phyloP scores from a whole-genome alignment of 23 tunicate genomes.

The Halocynthia roretzi region DNA sequence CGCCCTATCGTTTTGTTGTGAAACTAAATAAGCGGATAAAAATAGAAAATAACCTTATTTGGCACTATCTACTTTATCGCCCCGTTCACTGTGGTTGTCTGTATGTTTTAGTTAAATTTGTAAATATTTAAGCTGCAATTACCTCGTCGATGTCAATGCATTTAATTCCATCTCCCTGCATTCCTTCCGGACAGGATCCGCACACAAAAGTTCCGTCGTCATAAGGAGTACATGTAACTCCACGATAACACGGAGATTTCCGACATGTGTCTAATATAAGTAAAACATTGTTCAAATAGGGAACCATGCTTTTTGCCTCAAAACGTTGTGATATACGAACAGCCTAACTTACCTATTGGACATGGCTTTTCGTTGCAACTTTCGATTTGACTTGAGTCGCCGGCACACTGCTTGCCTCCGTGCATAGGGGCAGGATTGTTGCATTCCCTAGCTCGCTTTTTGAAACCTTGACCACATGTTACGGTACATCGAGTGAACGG shows the following conservation, averaged over 20 bases:
- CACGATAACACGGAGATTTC: conserved; percentile 56
- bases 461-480: conserved; percentile 67
- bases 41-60: no score
- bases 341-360: conserved; percentile 59
- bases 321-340: no score
- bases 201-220: conserved; percentile 56
- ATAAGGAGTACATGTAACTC: conserved; percentile 60
- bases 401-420: conserved; percentile 69
- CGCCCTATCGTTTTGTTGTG: no score
- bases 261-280: conserved; percentile 62
- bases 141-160: conserved; percentile 91
- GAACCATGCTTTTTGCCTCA: no score
- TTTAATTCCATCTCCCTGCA: conserved; percentile 67
- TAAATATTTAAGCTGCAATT: background rate
- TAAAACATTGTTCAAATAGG: background rate
- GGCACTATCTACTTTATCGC: no score
- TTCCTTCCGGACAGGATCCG: conserved; percentile 78
- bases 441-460: conserved; percentile 48
- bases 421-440: conserved; percentile 79
- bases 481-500: conserved; percentile 54
- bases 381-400: conserved; percentile 31
- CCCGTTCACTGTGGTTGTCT: no score
- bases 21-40: no score
- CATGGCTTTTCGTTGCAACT: conserved; percentile 48
- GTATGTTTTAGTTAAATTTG: no score